Evolutionary conservation across 2,797 vertebrate genomes (phyloP), one percentile per base, ranked within the genome.

Genomic region (Sternotherus odoratus): DNA sequence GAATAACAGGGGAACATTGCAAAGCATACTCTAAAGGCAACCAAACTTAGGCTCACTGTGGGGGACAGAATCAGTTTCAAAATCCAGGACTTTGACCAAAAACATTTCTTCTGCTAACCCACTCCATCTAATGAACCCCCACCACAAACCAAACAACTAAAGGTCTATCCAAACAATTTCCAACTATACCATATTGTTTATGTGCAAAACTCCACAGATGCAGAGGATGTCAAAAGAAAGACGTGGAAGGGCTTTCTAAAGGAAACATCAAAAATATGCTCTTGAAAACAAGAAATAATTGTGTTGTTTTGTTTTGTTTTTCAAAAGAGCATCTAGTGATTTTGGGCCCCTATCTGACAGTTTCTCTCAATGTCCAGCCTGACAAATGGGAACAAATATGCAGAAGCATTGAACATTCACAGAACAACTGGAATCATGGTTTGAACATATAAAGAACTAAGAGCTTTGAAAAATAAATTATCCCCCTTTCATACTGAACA

Each of bases 401-500:
- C 23, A 23, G 7, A 0, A 5, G 57, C 88, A 88, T 9, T 50
- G 86, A 86, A 86, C 6, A 6, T 1, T 5, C 3, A 33, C 36
- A 57, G 48, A 1, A 8, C 26, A 72, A 48, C 16, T 43, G 21
- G 33, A 89, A 91, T 60, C n/a, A 86, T 19, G 50, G 19, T 69
- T 23, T 8, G 0, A 95, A 81, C 21, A 26, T 3, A 66, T 48
- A 60, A 85, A 74, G 2, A 26, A 17, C 51, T 72, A 74, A 5
- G 77, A 39, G 30, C 5, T 30, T 28, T 49, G n/a, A 88, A 92
- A 90, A 87, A 51, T 12, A 43, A 60, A 54, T 43, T 72, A 26
- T 49, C 4, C 72, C n/a, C 7, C 24, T 2, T 10, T 49, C 79
- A 83, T 0, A 2, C 0, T 53, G 13, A 24, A 24, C 8, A 78